Base-by-base conservation (phyloP, 2,113 vertebrate species). In the Climacteris rufus region DNA sequence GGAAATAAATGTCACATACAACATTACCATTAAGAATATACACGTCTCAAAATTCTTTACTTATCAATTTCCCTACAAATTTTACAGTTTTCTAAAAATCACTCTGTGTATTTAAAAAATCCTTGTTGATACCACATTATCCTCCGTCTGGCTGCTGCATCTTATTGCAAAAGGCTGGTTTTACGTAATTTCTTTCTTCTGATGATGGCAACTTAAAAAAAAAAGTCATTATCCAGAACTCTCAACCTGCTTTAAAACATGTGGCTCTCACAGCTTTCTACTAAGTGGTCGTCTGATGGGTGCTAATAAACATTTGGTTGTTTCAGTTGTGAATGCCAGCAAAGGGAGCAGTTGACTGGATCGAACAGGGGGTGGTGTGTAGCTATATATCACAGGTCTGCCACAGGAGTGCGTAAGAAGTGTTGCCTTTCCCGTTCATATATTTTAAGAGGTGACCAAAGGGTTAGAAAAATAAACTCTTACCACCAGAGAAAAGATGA, bases 381-480 rank as follows among this genome's bases (percentile, higher is more conserved):
- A 82, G 69, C 64, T 87, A 15, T 81, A 68, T 31, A 87, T 82
- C 44, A 68, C 44, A 71, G 33, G 20, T 79, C 69, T 95, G 65
- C 60, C 63, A 54, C 47, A 47, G 13, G 52, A 87, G 52, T 47
- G 33, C 57, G 72, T 82, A 28, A 69, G n/a, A 83, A 82, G 44
- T 22, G 53, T 49, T 85, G 57, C 59, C 44, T 52, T 56, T 30
- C 56, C 33, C 44, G 87, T 87, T 76, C 52, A 33, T 76, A 31
- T 37, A 68, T 79, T 87, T 91, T 75, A 68, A 52, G 78, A 87
- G 70, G 47, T 94, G 82, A 52, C 35, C 33, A 82, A 90, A 24
- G 49, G 69, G 74, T 94, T 94, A 94, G 78, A 93, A 82, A 20
- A 93, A 76, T 68, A 82, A 93, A 71, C 56, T 63, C 27, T 60